Conservation (phyloP, 2,113 vertebrate genomes). For the Herpailurus yagouaroundi region DNA sequence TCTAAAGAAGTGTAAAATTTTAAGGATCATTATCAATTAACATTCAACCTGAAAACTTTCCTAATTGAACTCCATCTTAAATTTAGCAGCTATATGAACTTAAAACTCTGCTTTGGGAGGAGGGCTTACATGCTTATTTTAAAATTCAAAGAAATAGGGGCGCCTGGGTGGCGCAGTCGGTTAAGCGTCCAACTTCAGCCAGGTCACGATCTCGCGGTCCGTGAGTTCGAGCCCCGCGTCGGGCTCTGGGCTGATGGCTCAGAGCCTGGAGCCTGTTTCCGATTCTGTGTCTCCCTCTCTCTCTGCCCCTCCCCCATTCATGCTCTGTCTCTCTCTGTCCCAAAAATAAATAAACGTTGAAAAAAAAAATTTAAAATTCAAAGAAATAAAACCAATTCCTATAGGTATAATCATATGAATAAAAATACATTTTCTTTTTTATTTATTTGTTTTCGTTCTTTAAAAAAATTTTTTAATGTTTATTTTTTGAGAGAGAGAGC, state of each 20-base stretch:
- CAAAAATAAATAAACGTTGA: too few species aligned
- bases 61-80: conserved; percentile 55
- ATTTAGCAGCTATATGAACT: conserved; percentile 22
- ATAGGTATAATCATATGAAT: conserved; percentile 6
- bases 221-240: too few species aligned
- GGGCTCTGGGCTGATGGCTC: too few species aligned
- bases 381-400: conserved; percentile 53
- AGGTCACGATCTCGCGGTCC: too few species aligned
- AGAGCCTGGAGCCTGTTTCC: too few species aligned
- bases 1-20: neutral
- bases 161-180: too few species aligned
- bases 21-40: conserved; percentile 38
- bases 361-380: conserved; percentile 65
- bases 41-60: conserved; percentile 25
- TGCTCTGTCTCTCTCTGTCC: too few species aligned
- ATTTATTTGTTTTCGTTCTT: neutral
- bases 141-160: conserved; percentile 57
- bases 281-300: too few species aligned
- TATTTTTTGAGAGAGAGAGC: too few species aligned
- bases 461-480: neutral
- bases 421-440: neutral
- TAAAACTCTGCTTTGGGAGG: neutral
- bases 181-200: too few species aligned
- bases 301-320: too few species aligned
- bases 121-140: neutral